phyloP scores from a whole-genome alignment of 1,140 invertebrate genomes.

The Phocides pigmalion region DNA sequence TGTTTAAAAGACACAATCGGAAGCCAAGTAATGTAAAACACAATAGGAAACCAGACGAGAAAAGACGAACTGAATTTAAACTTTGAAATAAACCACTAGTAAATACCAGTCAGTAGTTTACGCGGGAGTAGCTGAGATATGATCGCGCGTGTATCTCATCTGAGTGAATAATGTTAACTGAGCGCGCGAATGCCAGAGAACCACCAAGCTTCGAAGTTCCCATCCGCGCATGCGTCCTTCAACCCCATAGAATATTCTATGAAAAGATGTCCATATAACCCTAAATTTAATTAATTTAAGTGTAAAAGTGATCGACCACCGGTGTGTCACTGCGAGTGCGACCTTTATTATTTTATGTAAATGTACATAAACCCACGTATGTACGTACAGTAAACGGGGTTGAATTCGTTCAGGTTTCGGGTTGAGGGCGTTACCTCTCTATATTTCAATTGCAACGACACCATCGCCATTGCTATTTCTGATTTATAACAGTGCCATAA shows the following conservation, averaged over 20 bases:
- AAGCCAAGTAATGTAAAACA: background rate
- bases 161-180: constrained; percentile 1
- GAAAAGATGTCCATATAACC: constrained; percentile 34
- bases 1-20: no score
- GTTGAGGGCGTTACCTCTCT: no score
- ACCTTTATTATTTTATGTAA: constrained; percentile 17
- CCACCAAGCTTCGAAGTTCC: background rate
- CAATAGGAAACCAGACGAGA: no score
- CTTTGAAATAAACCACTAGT: background rate
- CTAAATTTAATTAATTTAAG: constrained; percentile 43
- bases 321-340: constrained; percentile 10
- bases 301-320: constrained; percentile 33
- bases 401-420: no score
- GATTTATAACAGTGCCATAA: no score
- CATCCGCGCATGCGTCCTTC: constrained; percentile 37
- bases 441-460: no score
- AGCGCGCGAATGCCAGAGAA: constrained; percentile 1
- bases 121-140: background rate
- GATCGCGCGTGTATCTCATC: background rate
- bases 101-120: background rate
- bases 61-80: background rate
- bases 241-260: constrained; percentile 39
- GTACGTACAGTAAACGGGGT: no score
- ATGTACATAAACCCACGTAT: background rate
- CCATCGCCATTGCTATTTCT: no score